Base-by-base conservation (phyloP, 2,113 vertebrate genomes). In the Python bivittatus region DNA sequence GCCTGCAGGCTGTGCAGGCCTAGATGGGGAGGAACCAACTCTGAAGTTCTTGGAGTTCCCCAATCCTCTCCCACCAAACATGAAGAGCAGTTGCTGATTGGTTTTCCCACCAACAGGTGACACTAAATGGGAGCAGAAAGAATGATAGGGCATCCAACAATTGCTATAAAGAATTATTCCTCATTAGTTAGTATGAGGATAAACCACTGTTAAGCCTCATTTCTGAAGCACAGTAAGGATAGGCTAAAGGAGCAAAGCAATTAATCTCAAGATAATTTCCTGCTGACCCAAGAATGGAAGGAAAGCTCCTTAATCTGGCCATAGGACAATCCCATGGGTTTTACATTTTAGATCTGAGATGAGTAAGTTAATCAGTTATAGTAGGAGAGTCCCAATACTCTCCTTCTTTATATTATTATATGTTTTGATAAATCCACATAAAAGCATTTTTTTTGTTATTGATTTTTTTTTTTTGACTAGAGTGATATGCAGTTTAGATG, bases 301-400 rank as follows among this genome's bases (percentile, higher is more conserved):
- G 6, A 33, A 72, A 72, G 1, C 64, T 33, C 13, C 33, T 68
- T 6, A 72, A 72, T 33, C n/a, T 72, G 68, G 13, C 68, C 15
- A 33, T 33, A 20, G 17, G 15, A 33, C n/a, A 72, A 72, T 1
- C 5, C 4, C 64, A 72, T 33, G 15, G 29, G n/a, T 20, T 84
- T 89, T 92, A 84, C 42, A 92, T 84, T 61, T 92, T 84, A 58
- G 85, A 88, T 57, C 61, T 91, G 60, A 56, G 33, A 91, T 79
- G 44, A 85, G 44, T 84, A 61, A 33, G 42, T 44, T 29, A 89
- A 84, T 89, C 72, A 84, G 29, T 53, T 88, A 60, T 58, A 48
- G 12, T 27, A 23, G 5, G 54, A 54, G 68, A 44, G 13, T 38
- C 48, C 5, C 29, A 88, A 88, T 83, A 42, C 27, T 52, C 15